Evolutionary conservation across 2,113 vertebrate species (phyloP).

Genomic region (Saguinus imperator): DNA sequence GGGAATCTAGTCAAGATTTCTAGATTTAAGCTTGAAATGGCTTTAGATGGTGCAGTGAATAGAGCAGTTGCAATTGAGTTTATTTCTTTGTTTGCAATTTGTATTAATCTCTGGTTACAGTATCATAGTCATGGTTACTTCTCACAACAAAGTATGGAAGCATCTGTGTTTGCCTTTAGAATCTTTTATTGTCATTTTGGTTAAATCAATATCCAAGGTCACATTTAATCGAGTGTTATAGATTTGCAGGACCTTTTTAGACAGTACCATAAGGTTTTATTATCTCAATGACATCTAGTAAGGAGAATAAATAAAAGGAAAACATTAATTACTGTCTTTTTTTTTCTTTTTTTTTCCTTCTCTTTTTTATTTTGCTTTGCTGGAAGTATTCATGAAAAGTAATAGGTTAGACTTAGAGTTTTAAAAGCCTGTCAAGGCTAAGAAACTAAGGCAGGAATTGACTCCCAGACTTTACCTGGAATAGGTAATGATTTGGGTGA

Average conservation of each 20-base stretch:
- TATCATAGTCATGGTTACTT: neutral
- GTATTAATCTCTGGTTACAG: neutral
- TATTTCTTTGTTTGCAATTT: neutral
- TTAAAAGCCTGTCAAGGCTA: neutral
- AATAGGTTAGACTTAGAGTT: neutral
- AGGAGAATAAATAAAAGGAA: neutral
- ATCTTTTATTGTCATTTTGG: neutral
- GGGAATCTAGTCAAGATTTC: neutral
- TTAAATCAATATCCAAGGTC: neutral
- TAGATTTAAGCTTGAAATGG: neutral
- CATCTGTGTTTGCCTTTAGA: neutral
- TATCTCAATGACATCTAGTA: neutral
- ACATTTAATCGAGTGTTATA: neutral
- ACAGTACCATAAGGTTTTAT: neutral
- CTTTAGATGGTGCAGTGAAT: neutral
- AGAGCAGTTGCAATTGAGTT: neutral
- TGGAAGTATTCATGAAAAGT: neutral
- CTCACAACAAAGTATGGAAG: neutral
- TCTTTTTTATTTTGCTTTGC: neutral
- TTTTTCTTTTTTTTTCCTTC: neutral
- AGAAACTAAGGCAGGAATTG: neutral
- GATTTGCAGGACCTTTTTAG: neutral
- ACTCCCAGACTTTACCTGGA: neutral
- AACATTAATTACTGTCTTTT: neutral
- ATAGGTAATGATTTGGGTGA: neutral